These are phyloP conservation scores for Drosophila miranda DNA, from an alignment of 1,140 invertebrate species.

Conservation along the genomic window DNA sequence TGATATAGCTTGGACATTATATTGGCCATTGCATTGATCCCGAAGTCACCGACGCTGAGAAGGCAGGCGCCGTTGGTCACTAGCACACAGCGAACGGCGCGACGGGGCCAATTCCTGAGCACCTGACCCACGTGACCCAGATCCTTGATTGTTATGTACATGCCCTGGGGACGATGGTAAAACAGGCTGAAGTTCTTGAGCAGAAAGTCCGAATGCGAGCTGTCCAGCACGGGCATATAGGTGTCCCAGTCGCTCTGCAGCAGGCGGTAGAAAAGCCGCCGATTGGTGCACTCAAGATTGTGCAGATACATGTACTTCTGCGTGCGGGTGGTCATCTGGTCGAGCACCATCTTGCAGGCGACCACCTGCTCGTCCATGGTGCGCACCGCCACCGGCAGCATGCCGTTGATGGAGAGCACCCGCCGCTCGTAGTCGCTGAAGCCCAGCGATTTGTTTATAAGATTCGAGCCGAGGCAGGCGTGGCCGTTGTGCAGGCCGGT, in stretches of 20 bases:
- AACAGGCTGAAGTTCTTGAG: conserved; percentile 73
- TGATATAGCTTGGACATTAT: conserved; percentile 95
- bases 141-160: conserved; percentile 99
- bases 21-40: conserved; percentile 97
- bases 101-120: conserved; percentile 91
- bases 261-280: conserved; percentile 96
- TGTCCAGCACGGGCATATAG: conserved; percentile 88
- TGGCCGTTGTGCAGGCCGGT: background rate
- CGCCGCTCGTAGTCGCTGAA: conserved; percentile 93
- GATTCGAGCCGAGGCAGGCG: background rate
- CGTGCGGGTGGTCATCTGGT: conserved; percentile 88
- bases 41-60: conserved; percentile 96
- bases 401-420: conserved; percentile 91
- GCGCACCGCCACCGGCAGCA: conserved; percentile 91
- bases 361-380: conserved; percentile 92
- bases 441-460: conserved; percentile 88
- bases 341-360: conserved; percentile 87
- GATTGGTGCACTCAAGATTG: conserved; percentile 91
- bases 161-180: conserved; percentile 84
- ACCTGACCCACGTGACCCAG: conserved; percentile 94
- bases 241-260: conserved; percentile 93
- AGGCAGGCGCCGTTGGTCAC: conserved; percentile 98
- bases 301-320: conserved; percentile 92
- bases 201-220: conserved; percentile 97
- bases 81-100: conserved; percentile 91